Base-by-base conservation (phyloP, 2,888 invertebrate genomes). In the Lypha dubia region DNA sequence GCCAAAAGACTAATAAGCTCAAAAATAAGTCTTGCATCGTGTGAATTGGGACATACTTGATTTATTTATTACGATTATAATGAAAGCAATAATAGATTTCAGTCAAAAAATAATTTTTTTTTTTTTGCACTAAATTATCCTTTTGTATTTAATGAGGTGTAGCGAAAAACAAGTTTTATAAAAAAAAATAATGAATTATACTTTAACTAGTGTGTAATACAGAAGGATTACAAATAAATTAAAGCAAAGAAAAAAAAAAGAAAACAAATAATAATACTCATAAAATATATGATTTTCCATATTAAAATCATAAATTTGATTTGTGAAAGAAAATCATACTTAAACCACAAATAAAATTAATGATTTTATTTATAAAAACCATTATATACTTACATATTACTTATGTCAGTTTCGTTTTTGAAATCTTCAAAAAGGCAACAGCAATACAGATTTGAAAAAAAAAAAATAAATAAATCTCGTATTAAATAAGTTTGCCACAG, bases 311-410 rank as follows among this genome's bases (percentile, higher is more conserved):
- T 20, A 49, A 49, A 63, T 70, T 20, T 24, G 4, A 68, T 58
- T 22, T 56, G 0, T 17, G 9, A 1, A 24, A 24, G 35, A 24
- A 58, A 60, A 24, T 68, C 38, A 13, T 68, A 44, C 20, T 13
- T 41, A 20, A 38, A n/a, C n/a, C 38, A 38, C 24, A 20, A 20
- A 28, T 51, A 60, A 79, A n/a, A 49, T 71, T 46, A 79, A 79
- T 71, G 56, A 65, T 46, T 71, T 71, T 38, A 65, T 79, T 24
- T 65, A 46, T 60, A 38, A 53, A 28, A 67, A 28, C 20, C 41
- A 51, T 67, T 58, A 32, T 38, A 60, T 76, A 38, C 38, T n/a
- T 5, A 11, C 38, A 20, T 5, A 11, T 38, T 41, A 22, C 15
- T 4, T 32, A 41, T 22, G 38, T 44, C 15, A 24, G 28, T 51